Conservation (phyloP, 1,140 invertebrate genomes). For the Conus ventricosus region DNA sequence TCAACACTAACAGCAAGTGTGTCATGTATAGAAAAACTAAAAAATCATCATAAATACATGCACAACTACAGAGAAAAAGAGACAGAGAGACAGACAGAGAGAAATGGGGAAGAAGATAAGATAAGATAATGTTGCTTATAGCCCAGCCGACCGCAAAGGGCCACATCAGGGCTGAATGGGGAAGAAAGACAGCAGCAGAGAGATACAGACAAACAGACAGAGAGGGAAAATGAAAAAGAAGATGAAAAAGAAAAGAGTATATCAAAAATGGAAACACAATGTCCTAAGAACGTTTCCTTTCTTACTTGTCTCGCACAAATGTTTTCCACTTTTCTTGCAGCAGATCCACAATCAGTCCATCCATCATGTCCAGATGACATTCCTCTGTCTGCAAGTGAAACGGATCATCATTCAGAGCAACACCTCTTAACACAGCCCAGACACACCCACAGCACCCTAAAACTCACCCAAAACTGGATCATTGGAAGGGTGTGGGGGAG, state of each 20-base stretch:
- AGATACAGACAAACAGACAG: not conserved
- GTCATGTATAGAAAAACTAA: too few species aligned
- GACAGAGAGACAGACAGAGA: not conserved
- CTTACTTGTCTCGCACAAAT: conserved; percentile 90
- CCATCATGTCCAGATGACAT: conserved; percentile 96
- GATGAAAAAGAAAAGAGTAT: not conserved
- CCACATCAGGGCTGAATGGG: too few species aligned
- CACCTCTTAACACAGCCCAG: not conserved
- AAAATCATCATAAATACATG: not conserved
- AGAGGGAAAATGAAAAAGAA: not conserved
- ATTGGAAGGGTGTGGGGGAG: too few species aligned
- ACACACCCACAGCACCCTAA: not conserved
- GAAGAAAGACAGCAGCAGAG: too few species aligned
- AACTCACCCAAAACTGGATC: not conserved
- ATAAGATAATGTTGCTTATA: too few species aligned
- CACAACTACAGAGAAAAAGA: not conserved
- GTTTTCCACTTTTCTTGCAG: conserved; percentile 98
- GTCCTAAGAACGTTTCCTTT: not conserved
- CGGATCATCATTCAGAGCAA: not conserved
- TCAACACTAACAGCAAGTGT: too few species aligned
- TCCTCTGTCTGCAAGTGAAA: conserved; percentile 85
- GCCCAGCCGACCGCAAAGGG: too few species aligned
- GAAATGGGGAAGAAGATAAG: too few species aligned
- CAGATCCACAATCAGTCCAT: conserved; percentile 94
- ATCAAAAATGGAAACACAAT: not conserved